These are phyloP conservation scores for Spinus olivaceus DNA, from an alignment of 2,797 vertebrate species.

Conservation along the genomic window DNA sequence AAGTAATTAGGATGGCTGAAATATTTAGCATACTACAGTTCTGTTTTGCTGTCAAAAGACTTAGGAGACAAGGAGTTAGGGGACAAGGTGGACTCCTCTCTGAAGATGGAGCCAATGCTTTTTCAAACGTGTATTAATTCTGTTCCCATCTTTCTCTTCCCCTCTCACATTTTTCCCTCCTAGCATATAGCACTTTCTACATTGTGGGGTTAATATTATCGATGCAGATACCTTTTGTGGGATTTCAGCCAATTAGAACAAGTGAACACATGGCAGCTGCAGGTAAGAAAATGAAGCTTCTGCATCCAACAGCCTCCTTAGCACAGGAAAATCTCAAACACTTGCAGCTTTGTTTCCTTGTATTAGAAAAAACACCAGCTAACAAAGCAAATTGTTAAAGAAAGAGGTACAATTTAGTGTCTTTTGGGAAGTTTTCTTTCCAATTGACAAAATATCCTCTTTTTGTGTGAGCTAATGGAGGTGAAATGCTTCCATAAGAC, in stretches of 20 bases:
- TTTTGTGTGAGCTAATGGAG: background rate
- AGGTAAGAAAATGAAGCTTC: constrained; percentile 76
- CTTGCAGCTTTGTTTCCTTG: background rate
- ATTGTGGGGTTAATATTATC: constrained; percentile 95
- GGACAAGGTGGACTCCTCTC: background rate
- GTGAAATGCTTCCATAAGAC: background rate
- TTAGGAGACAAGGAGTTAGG: background rate
- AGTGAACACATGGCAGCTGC: constrained; percentile 99
- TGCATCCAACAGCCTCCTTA: background rate
- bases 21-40: background rate
- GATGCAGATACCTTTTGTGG: constrained; percentile 98
- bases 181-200: constrained; percentile 98
- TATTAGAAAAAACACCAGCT: background rate
- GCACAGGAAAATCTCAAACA: background rate
- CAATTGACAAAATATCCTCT: background rate
- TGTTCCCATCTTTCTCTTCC: background rate
- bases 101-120: background rate
- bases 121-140: background rate
- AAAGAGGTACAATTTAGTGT: background rate
- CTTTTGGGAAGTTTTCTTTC: background rate
- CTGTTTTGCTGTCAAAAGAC: background rate
- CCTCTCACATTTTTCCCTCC: constrained; percentile 27
- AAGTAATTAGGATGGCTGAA: background rate
- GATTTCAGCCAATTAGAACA: constrained; percentile 98
- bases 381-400: background rate